phyloP scores from a whole-genome alignment of 2,113 vertebrate species.

The Eonycteris spelaea region DNA sequence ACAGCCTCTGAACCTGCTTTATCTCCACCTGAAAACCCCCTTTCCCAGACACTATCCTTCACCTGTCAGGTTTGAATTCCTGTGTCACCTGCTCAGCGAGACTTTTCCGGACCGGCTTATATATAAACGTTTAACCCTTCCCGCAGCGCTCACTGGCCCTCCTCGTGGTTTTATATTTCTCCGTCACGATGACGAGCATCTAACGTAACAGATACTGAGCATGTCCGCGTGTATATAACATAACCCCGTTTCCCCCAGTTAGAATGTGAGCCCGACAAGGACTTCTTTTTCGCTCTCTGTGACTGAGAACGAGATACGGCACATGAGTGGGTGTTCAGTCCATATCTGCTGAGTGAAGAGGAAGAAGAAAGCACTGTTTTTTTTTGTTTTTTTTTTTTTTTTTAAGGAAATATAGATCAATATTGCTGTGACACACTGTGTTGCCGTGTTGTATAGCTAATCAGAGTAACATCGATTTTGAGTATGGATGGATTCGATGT shows the following conservation, averaged over 20 bases:
- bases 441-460: background rate
- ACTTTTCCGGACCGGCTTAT: background rate
- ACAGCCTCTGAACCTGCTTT: background rate
- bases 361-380: background rate
- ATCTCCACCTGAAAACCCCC: background rate
- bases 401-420: background rate
- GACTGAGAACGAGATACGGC: background rate
- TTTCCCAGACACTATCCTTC: background rate
- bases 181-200: background rate
- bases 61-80: too few species aligned
- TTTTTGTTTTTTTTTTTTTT: background rate
- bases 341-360: background rate
- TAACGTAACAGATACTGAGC: background rate
- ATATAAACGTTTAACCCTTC: background rate
- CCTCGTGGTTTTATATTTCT: background rate
- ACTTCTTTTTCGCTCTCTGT: background rate
- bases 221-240: too few species aligned
- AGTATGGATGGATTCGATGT: background rate
- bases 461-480: background rate
- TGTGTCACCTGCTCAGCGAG: background rate
- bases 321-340: background rate
- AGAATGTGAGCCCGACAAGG: too few species aligned
- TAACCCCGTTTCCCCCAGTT: background rate
- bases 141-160: rapidly evolving
- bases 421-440: background rate